phyloP scores from a whole-genome alignment of 2,113 vertebrate genomes.

The Phylloscopus whistleri region DNA sequence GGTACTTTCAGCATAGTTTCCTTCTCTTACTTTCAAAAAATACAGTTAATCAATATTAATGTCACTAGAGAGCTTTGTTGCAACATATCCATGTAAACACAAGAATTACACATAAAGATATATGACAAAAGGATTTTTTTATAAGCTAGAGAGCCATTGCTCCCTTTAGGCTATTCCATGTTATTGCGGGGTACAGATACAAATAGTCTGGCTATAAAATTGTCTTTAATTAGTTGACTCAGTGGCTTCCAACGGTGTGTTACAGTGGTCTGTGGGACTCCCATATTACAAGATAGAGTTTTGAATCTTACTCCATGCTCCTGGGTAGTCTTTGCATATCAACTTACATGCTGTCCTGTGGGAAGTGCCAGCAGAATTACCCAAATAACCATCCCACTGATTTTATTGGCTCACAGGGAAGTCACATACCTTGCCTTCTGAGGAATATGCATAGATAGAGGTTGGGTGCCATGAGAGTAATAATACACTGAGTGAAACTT shows the following conservation, averaged over 20 bases:
- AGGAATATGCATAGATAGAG: conserved; percentile 47
- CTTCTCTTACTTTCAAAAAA: conserved; percentile 19
- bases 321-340: conserved; percentile 26
- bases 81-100: background rate
- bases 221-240: conserved; percentile 51
- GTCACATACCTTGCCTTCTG: conserved; percentile 41
- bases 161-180: background rate
- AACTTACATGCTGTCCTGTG: conserved; percentile 36
- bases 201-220: conserved; percentile 37
- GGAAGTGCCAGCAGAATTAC: conserved; percentile 41
- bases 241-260: conserved; percentile 35
- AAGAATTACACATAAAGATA: background rate
- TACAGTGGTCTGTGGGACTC: conserved; percentile 7
- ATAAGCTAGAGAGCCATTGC: background rate
- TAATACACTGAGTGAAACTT: conserved; percentile 61
- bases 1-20: background rate
- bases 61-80: background rate
- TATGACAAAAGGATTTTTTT: background rate
- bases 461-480: conserved; percentile 61
- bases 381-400: conserved; percentile 56
- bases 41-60: background rate
- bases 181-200: background rate
- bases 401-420: conserved; percentile 63
- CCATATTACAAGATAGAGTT: conserved; percentile 9
- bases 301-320: conserved; percentile 10